Evolutionary conservation across 2,888 invertebrate species (phyloP), one percentile per base, ranked within the genome.

Genomic region (Drosophila yooni): DNA sequence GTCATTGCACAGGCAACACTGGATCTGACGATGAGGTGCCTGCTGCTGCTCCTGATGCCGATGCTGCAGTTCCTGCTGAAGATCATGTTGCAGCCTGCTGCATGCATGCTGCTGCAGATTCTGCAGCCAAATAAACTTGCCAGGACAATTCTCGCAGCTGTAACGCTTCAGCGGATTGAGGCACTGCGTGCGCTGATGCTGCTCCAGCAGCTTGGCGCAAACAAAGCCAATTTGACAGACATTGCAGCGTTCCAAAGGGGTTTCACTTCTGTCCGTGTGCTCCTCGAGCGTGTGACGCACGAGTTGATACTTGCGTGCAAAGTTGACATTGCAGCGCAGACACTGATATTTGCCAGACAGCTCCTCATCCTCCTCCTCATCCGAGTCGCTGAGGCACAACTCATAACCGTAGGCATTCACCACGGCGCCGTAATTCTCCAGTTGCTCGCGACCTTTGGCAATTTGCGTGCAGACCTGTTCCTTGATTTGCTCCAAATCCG

Each of bases 211-310:
- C 60, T 92, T 93, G 0, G 92, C 76, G 15, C 94, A 93, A 1
- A 94, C 94, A 83, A 95, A 95, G 25, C 94, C 91, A 91, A 94
- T 94, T 29, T 93, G 92, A 81, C 95, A 95, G 15, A 93, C 90
- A 51, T 93, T 93, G 76, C 95, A 95, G 33, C 94, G 93, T 43
- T 93, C 92, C 0, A 43, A 48, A 13, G 94, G 94, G 6, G 93
- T 90, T 62, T 94, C 93, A 0, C 94, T 93, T 48, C 94, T 21
- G 15, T 25, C 93, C 0, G 76, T 73, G 63, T 93, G 93, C 21
- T 86, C 75, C n/a, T 85, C 82, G 31, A 91, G 80, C 3, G 91
- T 86, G 76, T 93, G 93, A 0, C 69, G 64, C 50, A 92, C 83
- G 0, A 91, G 68, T 38, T 84, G 85, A 70, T 91, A 74, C 52